Conservation (phyloP, 1,140 invertebrate genomes). For the Hestina assimilis region DNA sequence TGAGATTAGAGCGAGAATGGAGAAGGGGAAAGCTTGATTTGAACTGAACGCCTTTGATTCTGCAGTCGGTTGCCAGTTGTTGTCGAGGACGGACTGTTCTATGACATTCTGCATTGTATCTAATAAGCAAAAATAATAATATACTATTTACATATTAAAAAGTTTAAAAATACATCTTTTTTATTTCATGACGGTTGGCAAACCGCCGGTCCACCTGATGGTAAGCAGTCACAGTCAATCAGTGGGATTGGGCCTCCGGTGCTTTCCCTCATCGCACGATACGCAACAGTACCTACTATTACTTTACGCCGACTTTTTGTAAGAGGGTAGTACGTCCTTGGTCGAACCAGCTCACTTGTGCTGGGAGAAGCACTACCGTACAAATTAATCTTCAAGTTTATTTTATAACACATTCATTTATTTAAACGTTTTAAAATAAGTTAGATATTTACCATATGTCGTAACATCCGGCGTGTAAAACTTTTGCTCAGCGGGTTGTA, state of each 20-base stretch:
- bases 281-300: too few species aligned
- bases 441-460: conserved; percentile 55
- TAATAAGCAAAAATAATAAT: conserved; percentile 22
- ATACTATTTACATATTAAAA: not conserved
- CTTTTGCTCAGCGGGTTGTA: conserved; percentile 68
- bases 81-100: conserved; percentile 70
- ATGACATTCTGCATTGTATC: conserved; percentile 74
- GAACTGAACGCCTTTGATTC: conserved; percentile 48
- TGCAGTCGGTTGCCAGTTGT: conserved; percentile 69
- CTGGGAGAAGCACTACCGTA: not conserved
- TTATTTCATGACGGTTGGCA: too few species aligned
- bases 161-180: too few species aligned
- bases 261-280: too few species aligned
- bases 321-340: too few species aligned
- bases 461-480: conserved; percentile 69
- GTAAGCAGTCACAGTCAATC: too few species aligned
- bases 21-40: conserved; percentile 38
- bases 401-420: not conserved
- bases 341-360: too few species aligned
- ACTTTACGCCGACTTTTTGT: too few species aligned
- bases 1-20: conserved; percentile 35
- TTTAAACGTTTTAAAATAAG: not conserved
- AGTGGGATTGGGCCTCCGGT: too few species aligned
- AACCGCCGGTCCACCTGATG: too few species aligned
- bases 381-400: not conserved